These are phyloP conservation scores for Bergia sp. DNA, from an alignment of 92 coral and sea anemone species.

Conservation along the genomic window DNA sequence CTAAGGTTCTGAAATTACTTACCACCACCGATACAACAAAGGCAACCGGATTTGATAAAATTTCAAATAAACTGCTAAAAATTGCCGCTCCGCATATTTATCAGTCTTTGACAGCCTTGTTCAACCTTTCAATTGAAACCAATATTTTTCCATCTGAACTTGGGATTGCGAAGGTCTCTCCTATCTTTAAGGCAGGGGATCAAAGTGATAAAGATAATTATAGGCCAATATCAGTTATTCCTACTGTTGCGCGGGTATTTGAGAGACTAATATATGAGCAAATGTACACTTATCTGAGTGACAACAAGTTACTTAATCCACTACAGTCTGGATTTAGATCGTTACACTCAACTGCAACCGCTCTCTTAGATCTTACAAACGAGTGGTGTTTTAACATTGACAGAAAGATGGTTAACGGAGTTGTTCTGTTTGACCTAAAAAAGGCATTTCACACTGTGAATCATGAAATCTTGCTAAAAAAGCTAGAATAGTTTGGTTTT, in stretches of 20 bases:
- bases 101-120: conserved; percentile 23
- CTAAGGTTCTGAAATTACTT: conserved; percentile 6
- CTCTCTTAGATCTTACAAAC: conserved; percentile 28
- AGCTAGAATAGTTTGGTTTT: no score
- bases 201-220: background rate
- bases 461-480: no score
- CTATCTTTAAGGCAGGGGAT: conserved; percentile 45
- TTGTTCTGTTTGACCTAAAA: no score
- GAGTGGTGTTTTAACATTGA: background rate
- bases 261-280: conserved; percentile 41
- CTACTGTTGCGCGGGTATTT: conserved; percentile 41
- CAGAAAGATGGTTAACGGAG: no score
- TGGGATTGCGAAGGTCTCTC: conserved; percentile 40
- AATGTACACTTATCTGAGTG: conserved; percentile 6
- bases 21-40: background rate
- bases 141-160: conserved; percentile 32
- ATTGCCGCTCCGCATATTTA: conserved; percentile 27
- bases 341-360: conserved; percentile 28
- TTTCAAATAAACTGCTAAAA: conserved; percentile 3
- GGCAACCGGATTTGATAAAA: conserved; percentile 34
- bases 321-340: conserved; percentile 52
- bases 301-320: conserved; percentile 46
- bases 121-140: conserved; percentile 37
- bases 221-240: conserved; percentile 14
- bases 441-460: no score